A percentile compares a stretch with the other conserved stretches of the same genome.
Conservation (phyloP, 2,113 vertebrate species). For the Malurus melanocephalus region DNA sequence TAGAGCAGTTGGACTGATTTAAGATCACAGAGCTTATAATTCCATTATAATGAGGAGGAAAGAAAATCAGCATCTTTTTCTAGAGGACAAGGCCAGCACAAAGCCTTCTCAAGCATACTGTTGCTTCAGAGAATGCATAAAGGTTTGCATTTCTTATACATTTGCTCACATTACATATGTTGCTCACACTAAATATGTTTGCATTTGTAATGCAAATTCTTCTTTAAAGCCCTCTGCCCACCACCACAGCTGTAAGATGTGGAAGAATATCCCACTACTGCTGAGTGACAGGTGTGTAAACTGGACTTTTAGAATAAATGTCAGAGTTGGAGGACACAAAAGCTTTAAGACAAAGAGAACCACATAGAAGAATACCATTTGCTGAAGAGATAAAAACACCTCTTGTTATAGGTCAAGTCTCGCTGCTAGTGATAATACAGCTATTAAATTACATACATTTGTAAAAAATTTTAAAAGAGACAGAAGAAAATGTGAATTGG, state of each 20-base stretch:
- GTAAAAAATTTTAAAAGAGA: not conserved
- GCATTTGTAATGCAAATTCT: not conserved
- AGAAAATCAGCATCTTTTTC: not conserved
- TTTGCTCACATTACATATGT: not conserved
- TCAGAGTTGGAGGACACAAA: not conserved
- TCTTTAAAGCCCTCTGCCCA: not conserved
- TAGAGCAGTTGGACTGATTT: not conserved
- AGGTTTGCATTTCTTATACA: not conserved
- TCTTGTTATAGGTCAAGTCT: not conserved
- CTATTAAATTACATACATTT: not conserved
- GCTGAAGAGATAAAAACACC: not conserved
- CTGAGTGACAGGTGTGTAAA: not conserved
- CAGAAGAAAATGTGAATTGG: not conserved
- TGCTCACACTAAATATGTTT: not conserved
- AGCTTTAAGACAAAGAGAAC: not conserved
- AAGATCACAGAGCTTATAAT: slow-evolving; percentile 16
- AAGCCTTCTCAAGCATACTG: not conserved
- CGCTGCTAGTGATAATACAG: not conserved
- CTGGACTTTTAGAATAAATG: not conserved
- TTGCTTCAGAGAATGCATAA: not conserved
- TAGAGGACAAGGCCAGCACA: not conserved
- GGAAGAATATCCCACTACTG: not conserved
- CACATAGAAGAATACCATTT: not conserved
- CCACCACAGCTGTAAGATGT: not conserved
- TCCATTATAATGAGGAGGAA: not conserved